Evolutionary conservation across 2,797 vertebrate species (phyloP), one percentile per base, ranked within the genome.

Genomic region (Todus mexicanus): DNA sequence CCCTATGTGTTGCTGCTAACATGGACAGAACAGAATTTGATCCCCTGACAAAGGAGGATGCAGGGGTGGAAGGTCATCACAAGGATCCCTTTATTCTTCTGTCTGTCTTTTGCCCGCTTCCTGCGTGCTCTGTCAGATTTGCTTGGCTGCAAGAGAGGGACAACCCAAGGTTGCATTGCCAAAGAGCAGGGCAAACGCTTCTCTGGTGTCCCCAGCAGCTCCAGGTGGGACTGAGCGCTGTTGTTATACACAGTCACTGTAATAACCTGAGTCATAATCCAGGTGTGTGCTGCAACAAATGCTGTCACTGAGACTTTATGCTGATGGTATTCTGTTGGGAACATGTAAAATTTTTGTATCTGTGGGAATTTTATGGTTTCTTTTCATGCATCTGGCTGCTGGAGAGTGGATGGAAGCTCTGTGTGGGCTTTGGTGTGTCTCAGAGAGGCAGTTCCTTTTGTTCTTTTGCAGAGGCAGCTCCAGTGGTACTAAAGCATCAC

Each of bases 181-280:
- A 40, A 9, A 83, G 20, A 54, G 10, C 8, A 1, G 3, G 6
- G 7, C 14, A 59, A 59, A 18, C 48, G 17, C 56, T 87, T 79
- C 31, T 85, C 15, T 18, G 57, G 54, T 7, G 42, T 51, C 54
- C 27, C 17, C 59, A 64, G 63, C 27, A 77, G 70, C 23, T 56
- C 8, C 37, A 15, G n/a, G 21, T 23, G 50, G 66, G 31, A 5
- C 21, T 1, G 6, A 60, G 26, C 15, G 45, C 33, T 2, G 12
- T 4, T 19, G 26, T 35, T 60, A 7, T 9, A 11, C 0, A 0
- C 31, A 25, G 57, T 25, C 35, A 33, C 1, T 27, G 2, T 21
- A 60, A 19, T 61, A 63, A 40, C 16, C 25, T 15, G 77, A 68
- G 53, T 25, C 9, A 8, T 19, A 16, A 4, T 9, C 14, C 6